Percentiles rank a stretch among this genome's conserved stretches.
phyloP scores from a whole-genome alignment of 2,113 vertebrate genomes.

The Lepus timidus region DNA sequence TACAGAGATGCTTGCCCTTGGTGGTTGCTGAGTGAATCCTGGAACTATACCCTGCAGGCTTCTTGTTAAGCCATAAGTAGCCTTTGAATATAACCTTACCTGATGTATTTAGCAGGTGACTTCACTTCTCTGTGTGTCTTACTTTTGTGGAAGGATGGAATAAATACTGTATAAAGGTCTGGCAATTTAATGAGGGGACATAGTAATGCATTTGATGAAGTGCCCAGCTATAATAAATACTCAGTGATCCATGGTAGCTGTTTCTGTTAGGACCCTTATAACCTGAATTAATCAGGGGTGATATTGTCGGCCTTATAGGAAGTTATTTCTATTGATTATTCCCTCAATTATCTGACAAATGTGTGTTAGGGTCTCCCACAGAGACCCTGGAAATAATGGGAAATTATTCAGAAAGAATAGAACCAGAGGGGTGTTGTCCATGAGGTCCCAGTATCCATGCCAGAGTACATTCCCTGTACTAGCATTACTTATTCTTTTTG shows the following conservation, averaged over 20 bases:
- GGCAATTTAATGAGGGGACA: not conserved
- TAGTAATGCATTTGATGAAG: not conserved
- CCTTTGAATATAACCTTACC: not conserved
- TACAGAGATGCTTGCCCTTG: not conserved
- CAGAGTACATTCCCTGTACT: not conserved
- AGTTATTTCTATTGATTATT: slow-evolving; percentile 28
- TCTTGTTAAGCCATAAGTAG: not conserved
- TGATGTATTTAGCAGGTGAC: not conserved
- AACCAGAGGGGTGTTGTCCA: not conserved
- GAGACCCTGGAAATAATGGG: not conserved
- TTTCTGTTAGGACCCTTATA: not conserved
- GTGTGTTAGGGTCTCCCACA: not conserved
- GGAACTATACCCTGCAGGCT: not conserved
- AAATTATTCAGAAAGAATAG: slow-evolving; percentile 26
- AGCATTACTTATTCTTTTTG: not conserved
- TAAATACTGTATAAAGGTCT: not conserved
- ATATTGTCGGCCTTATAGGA: not conserved
- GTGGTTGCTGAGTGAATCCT: not conserved
- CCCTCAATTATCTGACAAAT: slow-evolving; percentile 11
- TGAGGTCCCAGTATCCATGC: not conserved
- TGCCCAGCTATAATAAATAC: not conserved
- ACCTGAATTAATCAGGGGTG: slow-evolving; percentile 42
- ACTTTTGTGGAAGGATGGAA: not conserved
- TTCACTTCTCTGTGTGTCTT: not conserved
- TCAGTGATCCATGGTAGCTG: not conserved